These are phyloP conservation scores for Myotis myotis DNA, from an alignment of 2,797 vertebrate species.

Conservation along the genomic window DNA sequence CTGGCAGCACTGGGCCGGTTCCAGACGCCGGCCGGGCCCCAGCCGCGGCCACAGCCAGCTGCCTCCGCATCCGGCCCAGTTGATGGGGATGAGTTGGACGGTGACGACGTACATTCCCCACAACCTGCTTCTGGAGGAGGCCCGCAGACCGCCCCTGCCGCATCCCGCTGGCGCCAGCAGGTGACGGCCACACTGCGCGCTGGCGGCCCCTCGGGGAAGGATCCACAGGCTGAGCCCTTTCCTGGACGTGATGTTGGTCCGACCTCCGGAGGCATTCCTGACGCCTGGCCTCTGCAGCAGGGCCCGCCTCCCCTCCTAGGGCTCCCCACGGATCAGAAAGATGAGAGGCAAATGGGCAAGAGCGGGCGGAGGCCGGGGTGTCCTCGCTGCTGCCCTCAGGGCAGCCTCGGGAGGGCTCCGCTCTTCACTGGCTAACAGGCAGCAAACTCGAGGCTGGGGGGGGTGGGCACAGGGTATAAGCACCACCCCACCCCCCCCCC, in stretches of 20 bases:
- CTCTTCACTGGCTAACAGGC: fast-evolving
- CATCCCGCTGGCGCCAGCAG: constrained; percentile 77
- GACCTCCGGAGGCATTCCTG: not conserved
- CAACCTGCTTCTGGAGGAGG: constrained; percentile 69
- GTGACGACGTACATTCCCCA: constrained; percentile 53
- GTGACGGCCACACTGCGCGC: constrained; percentile 40
- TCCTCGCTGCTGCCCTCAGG: fast-evolving
- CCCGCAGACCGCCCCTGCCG: not conserved
- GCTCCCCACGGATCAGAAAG: not conserved
- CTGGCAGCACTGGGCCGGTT: constrained; percentile 80
- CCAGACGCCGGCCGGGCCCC: constrained; percentile 79
- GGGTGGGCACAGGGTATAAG: fast-evolving
- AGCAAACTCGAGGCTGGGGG: not conserved
- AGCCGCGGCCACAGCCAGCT: constrained; percentile 81
- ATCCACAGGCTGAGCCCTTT: not conserved
- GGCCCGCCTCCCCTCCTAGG: not conserved
- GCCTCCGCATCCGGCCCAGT: constrained; percentile 81
- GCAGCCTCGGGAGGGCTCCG: fast-evolving
- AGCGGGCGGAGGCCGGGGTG: fast-evolving
- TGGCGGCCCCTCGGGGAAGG: constrained; percentile 71
- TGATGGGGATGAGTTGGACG: constrained; percentile 81
- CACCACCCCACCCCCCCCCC: too few relatives aligned
- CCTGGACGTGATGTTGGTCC: constrained; percentile 63
- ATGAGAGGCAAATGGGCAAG: fast-evolving
- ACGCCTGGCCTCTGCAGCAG: not conserved